Evolutionary conservation across 2,113 vertebrate genomes (phyloP), one percentile per base, ranked within the genome.

Genomic region (Catharus fuscescens): DNA sequence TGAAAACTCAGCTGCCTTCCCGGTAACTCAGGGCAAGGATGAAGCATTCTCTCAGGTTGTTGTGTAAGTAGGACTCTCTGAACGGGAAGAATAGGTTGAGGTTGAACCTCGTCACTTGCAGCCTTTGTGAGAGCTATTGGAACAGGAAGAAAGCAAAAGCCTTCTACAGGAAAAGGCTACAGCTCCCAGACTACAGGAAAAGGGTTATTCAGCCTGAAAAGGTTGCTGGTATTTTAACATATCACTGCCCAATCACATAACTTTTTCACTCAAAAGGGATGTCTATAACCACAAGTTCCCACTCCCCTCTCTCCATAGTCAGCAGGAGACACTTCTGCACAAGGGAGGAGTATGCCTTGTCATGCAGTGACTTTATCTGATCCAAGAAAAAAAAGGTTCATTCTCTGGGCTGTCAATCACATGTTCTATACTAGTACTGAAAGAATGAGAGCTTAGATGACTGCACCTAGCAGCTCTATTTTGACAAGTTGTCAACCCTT

Each of bases 401-500:
- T n/a, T 60, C 47, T 78, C 64, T 5, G 2, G 28, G 53, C 74
- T 94, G 82, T 93, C 92, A 96, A 57, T 88, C 64, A 45, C 21
- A 34, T 71, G 26, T 86, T 88, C 82, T 69, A 25, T 34, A 76
- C 72, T 17, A 84, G 64, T 36, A 66, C 47, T 60, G 64, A 88
- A 90, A 67, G 57, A 94, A 80, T 9, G 11, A 88, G n/a, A 90
- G 17, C 48, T 83, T 53, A 93, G 69, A 60, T 57, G 52, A 94
- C 57, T 88, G 73, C 34, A 91, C 34, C 70, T 80, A 77, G 62
- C 38, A 91, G 87, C 18, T 86, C 60, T 7, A 60, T 88, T 96
- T 92, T 90, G 90, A 94, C 88, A 96, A 90, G 44, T 61, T 77
- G 87, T 86, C 90, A 93, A 45, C 56, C 60, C 57, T 84, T 95